Evolutionary conservation across 1,140 invertebrate species (phyloP).

Genomic region (Leptinotarsa undecemlineata): DNA sequence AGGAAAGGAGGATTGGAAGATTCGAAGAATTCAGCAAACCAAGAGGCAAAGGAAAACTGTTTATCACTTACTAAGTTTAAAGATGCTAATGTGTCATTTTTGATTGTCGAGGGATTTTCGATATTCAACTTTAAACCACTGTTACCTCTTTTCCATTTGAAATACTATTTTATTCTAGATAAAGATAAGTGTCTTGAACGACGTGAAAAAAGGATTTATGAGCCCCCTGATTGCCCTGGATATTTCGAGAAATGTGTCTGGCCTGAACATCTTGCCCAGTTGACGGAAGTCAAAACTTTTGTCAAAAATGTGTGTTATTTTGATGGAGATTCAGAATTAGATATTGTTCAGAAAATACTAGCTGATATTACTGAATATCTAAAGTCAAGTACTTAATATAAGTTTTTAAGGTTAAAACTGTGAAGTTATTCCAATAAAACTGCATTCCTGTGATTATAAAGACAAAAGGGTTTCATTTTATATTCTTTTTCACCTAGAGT

Average conservation of each 20-base stretch:
- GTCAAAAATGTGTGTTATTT: slow-evolving; percentile 41
- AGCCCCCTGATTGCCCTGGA: slow-evolving; percentile 76
- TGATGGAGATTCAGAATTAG: slow-evolving; percentile 31
- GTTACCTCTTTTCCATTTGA: slow-evolving; percentile 67
- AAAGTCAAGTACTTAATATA: not conserved
- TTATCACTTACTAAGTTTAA: no score
- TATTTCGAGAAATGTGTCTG: slow-evolving; percentile 81
- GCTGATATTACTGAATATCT: slow-evolving; percentile 34
- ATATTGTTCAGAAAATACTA: slow-evolving; percentile 34
- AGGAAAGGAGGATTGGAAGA: not conserved
- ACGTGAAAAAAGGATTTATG: slow-evolving; percentile 66
- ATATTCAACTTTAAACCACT: slow-evolving; percentile 72
- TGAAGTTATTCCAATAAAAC: no score
- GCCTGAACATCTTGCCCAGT: slow-evolving; percentile 61
- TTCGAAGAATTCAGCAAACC: no score
- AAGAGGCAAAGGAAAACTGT: no score
- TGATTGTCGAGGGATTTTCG: slow-evolving; percentile 78
- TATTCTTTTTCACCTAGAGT: no score
- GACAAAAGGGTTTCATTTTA: no score
- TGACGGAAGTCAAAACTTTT: slow-evolving; percentile 36
- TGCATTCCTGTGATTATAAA: no score
- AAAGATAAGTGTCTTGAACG: slow-evolving; percentile 68
- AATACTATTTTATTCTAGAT: slow-evolving; percentile 72
- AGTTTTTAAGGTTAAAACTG: no score
- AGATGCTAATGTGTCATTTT: slow-evolving; percentile 45